Conservation (phyloP, 2,797 vertebrate species). For the Sebastes hubbsi region DNA sequence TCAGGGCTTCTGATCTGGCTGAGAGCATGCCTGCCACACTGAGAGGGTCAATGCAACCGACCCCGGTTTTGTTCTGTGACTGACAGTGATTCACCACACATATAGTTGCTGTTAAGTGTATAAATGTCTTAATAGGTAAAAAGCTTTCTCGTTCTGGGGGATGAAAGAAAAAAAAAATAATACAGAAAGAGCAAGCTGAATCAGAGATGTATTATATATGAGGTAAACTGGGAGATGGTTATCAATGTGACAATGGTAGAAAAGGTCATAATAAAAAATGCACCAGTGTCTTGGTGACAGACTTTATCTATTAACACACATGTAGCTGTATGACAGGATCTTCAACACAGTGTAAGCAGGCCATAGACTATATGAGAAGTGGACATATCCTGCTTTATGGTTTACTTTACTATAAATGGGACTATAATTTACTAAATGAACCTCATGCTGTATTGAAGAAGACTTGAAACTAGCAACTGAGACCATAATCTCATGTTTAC, state of each 20-base stretch:
- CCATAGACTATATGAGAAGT: too few species aligned
- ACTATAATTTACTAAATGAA: too few species aligned
- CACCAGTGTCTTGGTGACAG: neutral
- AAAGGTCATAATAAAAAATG: slow-evolving; percentile 16
- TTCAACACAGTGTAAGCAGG: neutral
- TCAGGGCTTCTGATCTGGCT: slow-evolving; percentile 67
- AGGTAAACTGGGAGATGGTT: slow-evolving; percentile 4
- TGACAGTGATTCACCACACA: slow-evolving; percentile 43
- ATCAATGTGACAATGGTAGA: slow-evolving; percentile 19
- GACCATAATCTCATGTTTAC: too few species aligned
- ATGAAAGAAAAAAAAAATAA: slow-evolving; percentile 9
- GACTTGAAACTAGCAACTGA: too few species aligned
- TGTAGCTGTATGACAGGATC: slow-evolving; percentile 11
- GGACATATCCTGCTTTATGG: too few species aligned
- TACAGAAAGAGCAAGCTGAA: neutral
- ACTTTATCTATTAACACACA: slow-evolving; percentile 25
- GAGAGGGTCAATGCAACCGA: slow-evolving; percentile 64
- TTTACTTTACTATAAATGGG: too few species aligned
- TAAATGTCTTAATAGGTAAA: slow-evolving; percentile 34
- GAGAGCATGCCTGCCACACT: slow-evolving; percentile 45
- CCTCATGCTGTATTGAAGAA: too few species aligned
- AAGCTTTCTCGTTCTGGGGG: slow-evolving; percentile 11
- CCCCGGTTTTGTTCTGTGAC: slow-evolving; percentile 55
- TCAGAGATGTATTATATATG: slow-evolving; percentile 4
- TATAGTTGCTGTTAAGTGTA: slow-evolving; percentile 13